Percentiles rank a stretch among this genome's conserved stretches.
Evolutionary conservation across 2,113 vertebrate species (phyloP).

Genomic region (Elephantulus edwardii): DNA sequence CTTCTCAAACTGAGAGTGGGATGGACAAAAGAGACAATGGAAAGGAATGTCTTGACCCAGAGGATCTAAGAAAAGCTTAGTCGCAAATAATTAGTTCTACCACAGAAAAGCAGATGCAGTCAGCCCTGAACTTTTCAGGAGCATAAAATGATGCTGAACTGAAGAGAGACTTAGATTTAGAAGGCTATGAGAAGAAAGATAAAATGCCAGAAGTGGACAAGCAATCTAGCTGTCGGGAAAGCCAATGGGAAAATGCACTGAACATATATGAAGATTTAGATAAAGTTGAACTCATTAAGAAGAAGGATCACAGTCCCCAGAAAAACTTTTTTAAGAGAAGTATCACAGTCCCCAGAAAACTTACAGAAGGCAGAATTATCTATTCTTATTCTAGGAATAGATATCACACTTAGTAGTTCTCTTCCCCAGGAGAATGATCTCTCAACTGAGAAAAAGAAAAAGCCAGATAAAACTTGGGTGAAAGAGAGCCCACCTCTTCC

Average conservation of each 20-base stretch:
- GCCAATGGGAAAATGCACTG: constrained; percentile 80
- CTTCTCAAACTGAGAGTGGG: constrained; percentile 57
- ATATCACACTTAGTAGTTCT: constrained; percentile 84
- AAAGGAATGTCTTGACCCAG: constrained; percentile 72
- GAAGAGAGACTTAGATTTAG: constrained; percentile 82
- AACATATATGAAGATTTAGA: constrained; percentile 82
- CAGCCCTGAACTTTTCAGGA: constrained; percentile 71
- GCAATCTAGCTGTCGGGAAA: constrained; percentile 81
- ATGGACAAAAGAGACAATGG: constrained; percentile 70
- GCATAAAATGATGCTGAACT: constrained; percentile 79
- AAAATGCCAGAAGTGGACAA: constrained; percentile 84
- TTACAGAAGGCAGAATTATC: constrained; percentile 75
- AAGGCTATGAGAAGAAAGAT: constrained; percentile 86
- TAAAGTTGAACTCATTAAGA: constrained; percentile 87
- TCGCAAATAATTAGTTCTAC: constrained; percentile 69
- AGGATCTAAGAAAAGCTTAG: constrained; percentile 70
- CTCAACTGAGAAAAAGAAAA: constrained; percentile 69
- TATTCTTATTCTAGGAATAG: constrained; percentile 83
- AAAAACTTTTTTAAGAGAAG: no score
- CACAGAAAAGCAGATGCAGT: constrained; percentile 74
- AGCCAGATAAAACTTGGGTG: constrained; percentile 71
- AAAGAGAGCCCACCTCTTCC: constrained; percentile 71
- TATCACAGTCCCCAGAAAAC: no score
- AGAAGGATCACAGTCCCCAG: constrained; percentile 76
- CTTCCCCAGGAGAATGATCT: constrained; percentile 73